Evolutionary conservation across 30 jellyfish, hydroid and myxozoan species (phyloP), one percentile per base, ranked within the genome.

Genomic region (Sanderia malayensis): DNA sequence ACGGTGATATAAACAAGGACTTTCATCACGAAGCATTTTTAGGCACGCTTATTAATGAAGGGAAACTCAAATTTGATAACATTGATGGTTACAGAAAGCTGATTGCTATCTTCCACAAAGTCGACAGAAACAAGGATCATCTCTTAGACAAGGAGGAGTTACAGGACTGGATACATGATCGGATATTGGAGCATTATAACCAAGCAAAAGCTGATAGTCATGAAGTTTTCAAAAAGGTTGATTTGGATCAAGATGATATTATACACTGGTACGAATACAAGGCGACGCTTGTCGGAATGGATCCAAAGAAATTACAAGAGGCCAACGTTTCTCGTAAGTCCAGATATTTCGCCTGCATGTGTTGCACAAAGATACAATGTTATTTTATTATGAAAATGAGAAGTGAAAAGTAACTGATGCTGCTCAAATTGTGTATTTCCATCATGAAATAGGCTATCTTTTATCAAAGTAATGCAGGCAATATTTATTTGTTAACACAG

Each of bases 21-120:
- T 86, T 46, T 73, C 96, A 86, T 70, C 96, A 79, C 29, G 96
- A 86, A 68, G 96, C 85, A 1, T 86, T 86, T 46, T 70, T 86
- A 58, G 96, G 96, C 25, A 86, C 87, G 60, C 70, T 86, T 17
- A 74, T 86, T 28, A 78, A 86, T 47, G 96, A 86, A 55, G 96
- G 96, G 68, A 73, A 78, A 46, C 86, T 86, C 13, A 60, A 58
- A 11, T 86, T 73, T 31, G 86, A 74, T 33, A 86, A 86, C 73
- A 63, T 78, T 80, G 89, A 65, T 26, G 96, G 96, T 28, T 86
- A 86, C 73, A 71, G 83, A 64, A 86, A 79, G 68, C 76, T 86
- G 44, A 86, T 86, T 41, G 89, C 67, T n/a, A 67, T 86, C 20
- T 86, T 78, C 44, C 94, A 86, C 61, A 70, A 72, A 34, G 94